Percentiles rank a stretch among this genome's conserved stretches.
Conservation (phyloP, 2,797 vertebrate species). For the Cottoperca gobio region DNA sequence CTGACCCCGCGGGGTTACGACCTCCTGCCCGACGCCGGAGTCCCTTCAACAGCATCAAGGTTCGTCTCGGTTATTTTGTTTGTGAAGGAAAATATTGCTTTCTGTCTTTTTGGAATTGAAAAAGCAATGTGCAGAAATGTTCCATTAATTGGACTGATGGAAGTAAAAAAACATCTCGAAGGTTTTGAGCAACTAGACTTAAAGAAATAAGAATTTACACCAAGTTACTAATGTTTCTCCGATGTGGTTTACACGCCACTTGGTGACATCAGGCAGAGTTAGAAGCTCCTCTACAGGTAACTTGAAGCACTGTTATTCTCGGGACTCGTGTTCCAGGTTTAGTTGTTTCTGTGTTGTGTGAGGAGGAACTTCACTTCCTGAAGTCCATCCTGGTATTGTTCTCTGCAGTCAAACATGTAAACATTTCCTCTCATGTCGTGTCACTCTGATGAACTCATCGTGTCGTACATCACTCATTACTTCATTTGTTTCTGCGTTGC, state of each 20-base stretch:
- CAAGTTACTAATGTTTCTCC: no score
- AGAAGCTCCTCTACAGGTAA: not conserved
- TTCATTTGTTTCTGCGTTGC: not conserved
- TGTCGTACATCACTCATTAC: not conserved
- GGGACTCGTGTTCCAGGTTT: not conserved
- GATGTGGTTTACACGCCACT: no score
- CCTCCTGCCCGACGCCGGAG: conserved; percentile 9
- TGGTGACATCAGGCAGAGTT: not conserved
- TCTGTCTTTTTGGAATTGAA: no score
- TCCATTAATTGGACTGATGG: no score
- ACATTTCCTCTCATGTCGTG: conserved; percentile 5
- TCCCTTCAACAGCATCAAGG: conserved; percentile 81
- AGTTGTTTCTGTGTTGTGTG: not conserved
- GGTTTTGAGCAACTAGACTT: no score
- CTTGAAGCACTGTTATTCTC: not conserved
- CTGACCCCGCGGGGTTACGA: not conserved
- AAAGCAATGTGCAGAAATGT: no score
- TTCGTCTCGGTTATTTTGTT: conserved; percentile 28
- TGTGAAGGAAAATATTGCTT: not conserved
- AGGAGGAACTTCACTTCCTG: conserved; percentile 17
- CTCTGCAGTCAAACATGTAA: not conserved
- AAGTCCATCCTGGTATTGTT: conserved; percentile 49
- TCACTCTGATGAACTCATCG: not conserved
- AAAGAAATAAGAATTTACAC: no score
- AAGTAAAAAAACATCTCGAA: no score